Percentiles rank a stretch among this genome's conserved stretches.
Conservation (phyloP, 1,140 invertebrate species). For the Triops cancriformis region DNA sequence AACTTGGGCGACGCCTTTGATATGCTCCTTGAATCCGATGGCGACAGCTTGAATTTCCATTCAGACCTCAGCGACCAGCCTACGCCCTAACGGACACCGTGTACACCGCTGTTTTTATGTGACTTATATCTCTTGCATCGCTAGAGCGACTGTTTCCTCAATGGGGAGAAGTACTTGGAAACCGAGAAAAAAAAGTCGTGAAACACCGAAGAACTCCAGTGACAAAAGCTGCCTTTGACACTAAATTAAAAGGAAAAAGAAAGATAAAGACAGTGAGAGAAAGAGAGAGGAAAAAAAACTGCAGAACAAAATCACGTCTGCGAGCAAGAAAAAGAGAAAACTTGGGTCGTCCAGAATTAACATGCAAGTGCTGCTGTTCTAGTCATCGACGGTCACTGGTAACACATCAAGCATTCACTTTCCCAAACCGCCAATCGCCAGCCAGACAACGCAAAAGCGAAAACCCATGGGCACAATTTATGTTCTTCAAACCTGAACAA, state of each 20-base stretch:
- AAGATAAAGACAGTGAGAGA: not conserved
- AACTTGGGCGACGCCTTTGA: constrained; percentile 39
- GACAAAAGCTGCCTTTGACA: not conserved
- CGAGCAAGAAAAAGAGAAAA: not conserved
- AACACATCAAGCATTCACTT: constrained; percentile 14
- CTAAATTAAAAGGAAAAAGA: not conserved
- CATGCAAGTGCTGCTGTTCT: constrained; percentile 9
- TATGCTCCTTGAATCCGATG: constrained; percentile 46
- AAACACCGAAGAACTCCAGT: not conserved
- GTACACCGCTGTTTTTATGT: not conserved
- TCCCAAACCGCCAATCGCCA: constrained; percentile 8
- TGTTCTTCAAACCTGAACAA: not conserved
- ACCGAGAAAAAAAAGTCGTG: not conserved
- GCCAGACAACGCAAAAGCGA: not conserved
- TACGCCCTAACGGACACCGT: not conserved
- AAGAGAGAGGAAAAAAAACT: not conserved
- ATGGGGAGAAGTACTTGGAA: not conserved
- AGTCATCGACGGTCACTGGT: constrained; percentile 8
- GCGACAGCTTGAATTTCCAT: constrained; percentile 43
- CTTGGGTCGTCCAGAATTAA: not conserved
- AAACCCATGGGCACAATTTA: not conserved
- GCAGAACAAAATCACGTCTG: not conserved
- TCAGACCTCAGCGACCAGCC: constrained; percentile 24
- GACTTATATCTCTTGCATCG: not conserved
- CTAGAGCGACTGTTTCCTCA: not conserved